phyloP scores from a whole-genome alignment of 2,113 vertebrate species.

The Prionailurus bengalensis region DNA sequence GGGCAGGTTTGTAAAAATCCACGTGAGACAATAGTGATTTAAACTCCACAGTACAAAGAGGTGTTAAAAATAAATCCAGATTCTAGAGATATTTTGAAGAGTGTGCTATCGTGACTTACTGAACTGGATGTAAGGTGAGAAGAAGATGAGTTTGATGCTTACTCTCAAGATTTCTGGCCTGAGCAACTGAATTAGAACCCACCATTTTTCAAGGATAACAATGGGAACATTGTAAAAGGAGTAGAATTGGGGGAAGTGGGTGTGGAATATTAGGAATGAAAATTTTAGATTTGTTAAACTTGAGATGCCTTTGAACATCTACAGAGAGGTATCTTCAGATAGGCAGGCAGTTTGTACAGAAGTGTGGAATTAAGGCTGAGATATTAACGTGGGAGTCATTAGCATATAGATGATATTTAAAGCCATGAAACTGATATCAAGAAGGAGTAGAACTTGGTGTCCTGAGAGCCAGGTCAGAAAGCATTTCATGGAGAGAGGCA shows the following conservation, averaged over 20 bases:
- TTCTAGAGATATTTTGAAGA: background rate
- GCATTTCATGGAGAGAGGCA: background rate
- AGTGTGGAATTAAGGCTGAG: background rate
- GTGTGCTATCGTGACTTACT: background rate
- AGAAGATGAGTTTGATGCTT: background rate
- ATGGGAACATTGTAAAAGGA: background rate
- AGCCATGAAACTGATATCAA: background rate
- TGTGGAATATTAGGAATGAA: background rate
- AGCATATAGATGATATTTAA: background rate
- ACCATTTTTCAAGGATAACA: background rate
- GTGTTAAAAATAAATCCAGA: background rate
- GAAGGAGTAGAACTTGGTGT: background rate
- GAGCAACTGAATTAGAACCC: background rate
- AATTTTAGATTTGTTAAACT: background rate
- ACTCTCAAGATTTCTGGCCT: conserved; percentile 3
- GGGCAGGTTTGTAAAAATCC: background rate
- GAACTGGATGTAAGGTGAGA: background rate
- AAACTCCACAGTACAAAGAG: background rate
- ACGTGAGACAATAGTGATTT: background rate
- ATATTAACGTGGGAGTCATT: background rate
- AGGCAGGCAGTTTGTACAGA: background rate
- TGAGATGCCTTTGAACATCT: background rate
- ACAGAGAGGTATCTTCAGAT: background rate
- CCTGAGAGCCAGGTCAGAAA: background rate
- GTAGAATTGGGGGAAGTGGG: background rate